phyloP scores from a whole-genome alignment of 2,888 invertebrate genomes.

The Platynereis dumerilii region DNA sequence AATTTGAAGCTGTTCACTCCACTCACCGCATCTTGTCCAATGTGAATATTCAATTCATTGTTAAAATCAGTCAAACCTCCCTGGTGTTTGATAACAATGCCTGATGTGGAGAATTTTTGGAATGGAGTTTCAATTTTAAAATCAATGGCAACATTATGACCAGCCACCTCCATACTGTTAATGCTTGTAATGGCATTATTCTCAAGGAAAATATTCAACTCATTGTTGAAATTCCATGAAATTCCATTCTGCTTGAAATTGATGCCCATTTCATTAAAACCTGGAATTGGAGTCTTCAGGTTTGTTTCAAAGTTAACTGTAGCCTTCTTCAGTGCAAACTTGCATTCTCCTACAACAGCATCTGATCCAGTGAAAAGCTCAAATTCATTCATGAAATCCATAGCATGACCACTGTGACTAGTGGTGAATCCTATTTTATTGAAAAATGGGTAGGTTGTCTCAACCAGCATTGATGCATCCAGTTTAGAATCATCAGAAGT shows the following conservation, averaged over 20 bases:
- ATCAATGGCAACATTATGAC: background rate
- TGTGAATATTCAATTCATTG: constrained; percentile 11
- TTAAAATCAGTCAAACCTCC: constrained; percentile 25
- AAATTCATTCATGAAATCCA: no score
- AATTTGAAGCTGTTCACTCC: background rate
- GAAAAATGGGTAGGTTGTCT: background rate
- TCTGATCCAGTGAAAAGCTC: no score
- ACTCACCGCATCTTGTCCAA: background rate
- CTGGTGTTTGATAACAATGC: constrained; percentile 19
- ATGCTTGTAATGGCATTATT: background rate
- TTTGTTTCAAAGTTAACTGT: no score
- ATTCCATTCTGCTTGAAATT: background rate
- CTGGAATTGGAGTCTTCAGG: no score
- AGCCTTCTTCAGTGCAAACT: no score
- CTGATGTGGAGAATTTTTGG: background rate
- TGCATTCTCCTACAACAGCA: no score
- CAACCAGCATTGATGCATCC: background rate
- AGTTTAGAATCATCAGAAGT: background rate
- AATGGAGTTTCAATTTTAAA: constrained; percentile 5
- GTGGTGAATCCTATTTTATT: background rate
- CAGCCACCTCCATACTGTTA: background rate
- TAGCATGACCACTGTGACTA: no score
- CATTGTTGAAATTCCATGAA: background rate
- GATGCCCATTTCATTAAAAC: no score
- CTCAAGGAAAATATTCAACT: background rate